Evolutionary conservation across 1,140 invertebrate genomes (phyloP).

Genomic region (Tetramorium simillimum): DNA sequence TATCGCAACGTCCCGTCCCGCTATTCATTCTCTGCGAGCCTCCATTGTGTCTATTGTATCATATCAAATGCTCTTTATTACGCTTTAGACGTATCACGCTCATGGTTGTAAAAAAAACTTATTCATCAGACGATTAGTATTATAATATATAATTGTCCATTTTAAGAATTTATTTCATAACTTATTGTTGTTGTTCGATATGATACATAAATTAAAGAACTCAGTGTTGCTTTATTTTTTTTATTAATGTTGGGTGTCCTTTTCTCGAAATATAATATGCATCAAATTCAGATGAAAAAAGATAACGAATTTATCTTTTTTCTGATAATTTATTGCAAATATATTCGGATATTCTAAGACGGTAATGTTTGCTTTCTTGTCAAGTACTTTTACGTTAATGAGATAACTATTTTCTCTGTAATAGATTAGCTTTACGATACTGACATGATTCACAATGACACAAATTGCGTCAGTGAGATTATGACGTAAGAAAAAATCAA

Average conservation of each 20-base stretch:
- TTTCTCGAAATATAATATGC: background rate
- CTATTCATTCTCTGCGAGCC: background rate
- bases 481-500: slow-evolving; percentile 1
- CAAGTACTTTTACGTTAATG: background rate
- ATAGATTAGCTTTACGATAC: background rate
- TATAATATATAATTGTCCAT: background rate
- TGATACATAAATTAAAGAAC: background rate
- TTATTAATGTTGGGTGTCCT: background rate
- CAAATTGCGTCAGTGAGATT: slow-evolving; percentile 6
- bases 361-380: background rate
- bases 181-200: background rate
- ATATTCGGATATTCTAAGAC: background rate
- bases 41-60: background rate
- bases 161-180: background rate
- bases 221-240: background rate
- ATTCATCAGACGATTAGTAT: background rate
- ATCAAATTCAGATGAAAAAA: background rate
- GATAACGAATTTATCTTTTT: background rate
- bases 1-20: background rate
- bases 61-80: slow-evolving; percentile 1
- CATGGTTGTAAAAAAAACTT: background rate
- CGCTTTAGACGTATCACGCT: background rate
- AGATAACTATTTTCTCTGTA: background rate
- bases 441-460: slow-evolving; percentile 24
- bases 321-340: background rate